Evolutionary conservation across 2,888 invertebrate genomes (phyloP).

Genomic region (Catocala fraxini): DNA sequence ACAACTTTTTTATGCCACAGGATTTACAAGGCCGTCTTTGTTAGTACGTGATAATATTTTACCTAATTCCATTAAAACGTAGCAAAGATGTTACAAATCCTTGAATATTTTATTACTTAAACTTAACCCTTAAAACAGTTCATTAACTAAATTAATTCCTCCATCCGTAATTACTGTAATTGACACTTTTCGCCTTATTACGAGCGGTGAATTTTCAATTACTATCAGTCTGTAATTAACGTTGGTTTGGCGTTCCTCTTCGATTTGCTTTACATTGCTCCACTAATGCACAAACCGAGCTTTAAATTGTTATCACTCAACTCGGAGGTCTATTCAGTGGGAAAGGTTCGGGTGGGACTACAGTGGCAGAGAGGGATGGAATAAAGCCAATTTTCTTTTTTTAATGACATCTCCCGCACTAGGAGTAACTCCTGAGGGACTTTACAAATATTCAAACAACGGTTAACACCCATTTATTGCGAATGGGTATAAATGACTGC

Average conservation of each 20-base stretch:
- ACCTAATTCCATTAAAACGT: too few relatives aligned
- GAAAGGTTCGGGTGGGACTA: background rate
- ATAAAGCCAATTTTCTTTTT: too few relatives aligned
- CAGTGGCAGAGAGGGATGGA: background rate
- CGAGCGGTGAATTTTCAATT: background rate
- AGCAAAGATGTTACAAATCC: too few relatives aligned
- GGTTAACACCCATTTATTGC: too few relatives aligned
- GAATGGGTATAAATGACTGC: too few relatives aligned
- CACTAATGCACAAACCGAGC: conserved; percentile 8
- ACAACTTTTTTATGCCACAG: too few relatives aligned
- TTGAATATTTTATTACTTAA: background rate
- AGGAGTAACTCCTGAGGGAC: too few relatives aligned
- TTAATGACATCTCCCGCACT: too few relatives aligned
- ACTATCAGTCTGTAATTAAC: conserved; percentile 10
- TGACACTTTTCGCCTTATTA: background rate
- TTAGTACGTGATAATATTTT: too few relatives aligned
- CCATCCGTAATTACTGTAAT: background rate
- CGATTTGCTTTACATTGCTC: background rate
- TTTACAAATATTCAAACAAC: too few relatives aligned
- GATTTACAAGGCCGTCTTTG: too few relatives aligned
- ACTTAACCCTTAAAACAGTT: background rate
- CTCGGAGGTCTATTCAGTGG: conserved; percentile 16
- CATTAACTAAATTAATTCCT: background rate
- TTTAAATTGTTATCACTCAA: conserved; percentile 23
- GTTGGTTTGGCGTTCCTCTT: conserved; percentile 9